Conservation (phyloP, 2,797 vertebrate genomes). For the Silurus aristotelis region DNA sequence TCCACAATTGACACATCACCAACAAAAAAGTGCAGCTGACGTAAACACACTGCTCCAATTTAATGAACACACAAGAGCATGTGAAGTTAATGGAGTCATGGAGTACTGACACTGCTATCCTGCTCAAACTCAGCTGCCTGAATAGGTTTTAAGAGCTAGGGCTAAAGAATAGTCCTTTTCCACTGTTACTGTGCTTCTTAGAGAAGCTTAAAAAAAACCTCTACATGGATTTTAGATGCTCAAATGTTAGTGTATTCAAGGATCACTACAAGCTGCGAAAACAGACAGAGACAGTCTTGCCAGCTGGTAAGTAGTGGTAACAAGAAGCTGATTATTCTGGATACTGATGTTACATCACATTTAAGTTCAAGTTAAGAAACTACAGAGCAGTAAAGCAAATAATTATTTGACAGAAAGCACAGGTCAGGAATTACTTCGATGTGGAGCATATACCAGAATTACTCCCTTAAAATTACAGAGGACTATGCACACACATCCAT, state of each 20-base stretch:
- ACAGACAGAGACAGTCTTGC: constrained; percentile 5
- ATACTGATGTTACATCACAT: constrained; percentile 19
- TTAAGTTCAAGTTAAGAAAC: neutral
- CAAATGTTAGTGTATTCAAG: neutral
- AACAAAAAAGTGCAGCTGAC: neutral
- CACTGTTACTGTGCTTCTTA: constrained; percentile 11
- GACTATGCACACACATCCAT: neutral
- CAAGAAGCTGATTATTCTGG: constrained; percentile 11
- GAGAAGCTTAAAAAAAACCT: neutral
- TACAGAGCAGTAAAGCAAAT: constrained; percentile 5
- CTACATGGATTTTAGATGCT: neutral
- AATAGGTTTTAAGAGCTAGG: constrained; percentile 22
- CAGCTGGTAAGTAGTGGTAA: constrained; percentile 11
- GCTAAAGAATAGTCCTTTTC: constrained; percentile 11
- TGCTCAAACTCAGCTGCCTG: constrained; percentile 17
- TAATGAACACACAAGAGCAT: constrained; percentile 21
- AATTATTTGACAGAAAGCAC: neutral
- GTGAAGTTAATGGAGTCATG: constrained; percentile 19
- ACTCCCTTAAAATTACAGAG: neutral
- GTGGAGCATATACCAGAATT: neutral
- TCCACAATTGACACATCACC: neutral
- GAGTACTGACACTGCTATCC: constrained; percentile 13
- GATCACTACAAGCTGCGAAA: neutral
- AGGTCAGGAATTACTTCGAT: neutral
- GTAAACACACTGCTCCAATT: constrained; percentile 9